Base-by-base conservation (phyloP, 2,888 invertebrate genomes). In the Scrobipalpa atriplicella region DNA sequence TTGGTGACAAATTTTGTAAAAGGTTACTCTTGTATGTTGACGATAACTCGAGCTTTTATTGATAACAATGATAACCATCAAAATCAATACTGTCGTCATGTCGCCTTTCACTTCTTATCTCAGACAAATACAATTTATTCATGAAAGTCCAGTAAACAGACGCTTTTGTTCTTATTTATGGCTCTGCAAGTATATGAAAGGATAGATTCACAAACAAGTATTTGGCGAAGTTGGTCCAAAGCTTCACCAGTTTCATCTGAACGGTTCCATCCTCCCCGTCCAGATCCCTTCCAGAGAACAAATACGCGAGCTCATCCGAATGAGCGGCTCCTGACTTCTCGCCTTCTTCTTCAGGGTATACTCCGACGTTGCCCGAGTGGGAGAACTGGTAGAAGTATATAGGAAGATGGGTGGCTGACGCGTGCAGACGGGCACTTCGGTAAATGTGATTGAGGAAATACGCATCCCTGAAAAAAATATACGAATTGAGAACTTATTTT, bases 141-240 rank as follows among this genome's bases (percentile, higher is more conserved):
- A 10, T 10, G 19, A 3, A 52, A 52, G n/a, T 47, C 47, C 16
- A 16, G n/a, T 47, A n/a, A 16, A 16, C 47, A 5, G 47, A 47
- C 16, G n/a, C 5, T 8, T 8, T 41, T 41, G 11, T 41, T 41
- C 8, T 41, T 8, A 10, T 8, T 41, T n/a, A n/a, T n/a, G n/a
- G 41, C 11, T 41, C 10, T 11, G 10, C 11, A 41, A 41, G 11
- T 41, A 9, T 43, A n/a, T 43, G 43, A 41, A 41, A 10, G 11
- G 41, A 41, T 9, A 41, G 41, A 41, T 41, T 41, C 8, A 43
- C n/a, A 13, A 1, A 92, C 92, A 90, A 77, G 73, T 86, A 76
- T 67, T 90, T 90, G 0, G 90, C 86, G 67, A 92, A 92, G 70
- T 87, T 88, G 0, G 85, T 81, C 92, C 92, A 92, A 43, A 90